Evolutionary conservation across 1,140 invertebrate genomes (phyloP).

Genomic region (Musca domestica): DNA sequence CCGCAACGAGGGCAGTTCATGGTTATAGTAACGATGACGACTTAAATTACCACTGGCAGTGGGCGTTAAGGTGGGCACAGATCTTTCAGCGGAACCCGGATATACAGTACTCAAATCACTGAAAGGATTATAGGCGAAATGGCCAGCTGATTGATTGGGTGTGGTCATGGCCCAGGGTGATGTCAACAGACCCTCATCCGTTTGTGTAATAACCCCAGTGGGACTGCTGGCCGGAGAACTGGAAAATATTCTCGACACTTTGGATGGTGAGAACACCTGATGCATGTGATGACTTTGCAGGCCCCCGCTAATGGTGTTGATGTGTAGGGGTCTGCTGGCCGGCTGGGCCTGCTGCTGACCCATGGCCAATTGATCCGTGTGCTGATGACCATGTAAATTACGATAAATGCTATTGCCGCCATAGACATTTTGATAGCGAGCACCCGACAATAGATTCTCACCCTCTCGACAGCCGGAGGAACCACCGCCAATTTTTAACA

Average conservation of each 20-base stretch:
- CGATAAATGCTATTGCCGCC: constrained; percentile 42
- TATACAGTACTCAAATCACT: constrained; percentile 86
- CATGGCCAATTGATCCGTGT: neutral
- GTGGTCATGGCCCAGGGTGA: constrained; percentile 61
- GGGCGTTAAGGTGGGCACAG: constrained; percentile 64
- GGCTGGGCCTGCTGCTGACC: constrained; percentile 24
- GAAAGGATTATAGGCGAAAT: constrained; percentile 55
- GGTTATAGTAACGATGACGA: constrained; percentile 67
- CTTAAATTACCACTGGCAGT: constrained; percentile 58
- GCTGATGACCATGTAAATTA: constrained; percentile 29
- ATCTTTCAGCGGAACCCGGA: constrained; percentile 74
- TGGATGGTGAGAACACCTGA: constrained; percentile 51
- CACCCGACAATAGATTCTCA: constrained; percentile 30
- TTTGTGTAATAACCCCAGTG: constrained; percentile 57
- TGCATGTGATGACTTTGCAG: constrained; percentile 25
- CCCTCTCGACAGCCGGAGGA: neutral
- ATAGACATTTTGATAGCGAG: constrained; percentile 45
- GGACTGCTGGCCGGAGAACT: constrained; percentile 63
- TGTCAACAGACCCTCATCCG: constrained; percentile 26
- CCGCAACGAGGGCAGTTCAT: constrained; percentile 70
- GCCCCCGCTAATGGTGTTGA: constrained; percentile 45
- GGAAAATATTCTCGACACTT: constrained; percentile 62
- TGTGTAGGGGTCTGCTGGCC: constrained; percentile 41
- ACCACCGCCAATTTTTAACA: constrained; percentile 37
- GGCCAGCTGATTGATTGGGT: constrained; percentile 59